Base-by-base conservation (phyloP, 2,888 invertebrate species). In the Agonum fuliginosum region DNA sequence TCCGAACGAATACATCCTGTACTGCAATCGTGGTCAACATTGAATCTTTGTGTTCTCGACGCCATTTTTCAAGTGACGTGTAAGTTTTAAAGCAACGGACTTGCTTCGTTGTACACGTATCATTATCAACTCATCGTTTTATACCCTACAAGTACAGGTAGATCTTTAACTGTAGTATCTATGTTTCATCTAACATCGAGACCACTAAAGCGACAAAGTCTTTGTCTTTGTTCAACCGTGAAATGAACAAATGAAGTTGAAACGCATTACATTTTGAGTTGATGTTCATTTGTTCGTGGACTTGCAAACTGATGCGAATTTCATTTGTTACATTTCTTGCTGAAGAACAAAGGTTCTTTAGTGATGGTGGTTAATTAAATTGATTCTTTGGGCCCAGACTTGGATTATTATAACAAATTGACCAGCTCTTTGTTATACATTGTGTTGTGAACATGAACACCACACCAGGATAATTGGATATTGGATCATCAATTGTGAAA, bases 31-130 rank as follows among this genome's bases (percentile, higher is more conserved):
- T 62, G 58, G 58, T 62, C 58, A 62, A 62, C 58, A 62, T 67
- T 37, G 67, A 67, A 67, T 67, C 67, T 67, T 67, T 67, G 67
- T 67, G 67, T 41, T 67, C 41, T 41, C 75, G 67, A 65, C 77
- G 77, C 77, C 77, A 77, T 77, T 70, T 77, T 77, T 62, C 41
- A 51, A 70, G 77, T 77, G 77, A 70, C 77, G 77, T 77, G 69
- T 70, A 70, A 75, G 54, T 69, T 70, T 34, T 41, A 77, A 58
- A 69, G 41, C 70, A 77, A 77, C 77, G 77, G 43, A 67, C 48
- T 77, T 77, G 37, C 48, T 46, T 77, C 70, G 67, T 70, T 62
- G 43, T 74, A 62, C 65, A 74, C 65, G 62, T 74, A 43, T 74
- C 43, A 46, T 74, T 74, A 43, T 70, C 70, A 46, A 70, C 58